Base-by-base conservation (phyloP, 37 sponge, comb jelly and placozoan genomes). In the Ephydatia muelleri region DNA sequence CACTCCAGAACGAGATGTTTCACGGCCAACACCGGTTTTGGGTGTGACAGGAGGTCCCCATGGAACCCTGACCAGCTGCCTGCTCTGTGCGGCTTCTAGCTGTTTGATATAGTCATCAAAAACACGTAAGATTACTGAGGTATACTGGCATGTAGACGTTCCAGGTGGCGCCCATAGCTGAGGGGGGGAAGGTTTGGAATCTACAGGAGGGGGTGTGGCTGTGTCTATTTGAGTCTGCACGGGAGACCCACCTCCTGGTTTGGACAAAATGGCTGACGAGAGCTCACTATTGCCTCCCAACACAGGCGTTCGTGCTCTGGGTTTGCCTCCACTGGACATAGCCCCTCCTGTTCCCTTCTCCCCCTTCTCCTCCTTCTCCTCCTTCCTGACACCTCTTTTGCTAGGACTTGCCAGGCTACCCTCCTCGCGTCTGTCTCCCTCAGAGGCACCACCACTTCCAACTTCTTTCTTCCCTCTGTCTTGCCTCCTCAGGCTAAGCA, bases 101-200 rank as follows among this genome's bases (percentile, higher is more conserved):
- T 80, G 81, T 32, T 37, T n/a, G 36, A 67, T 66, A 37, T 80
- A 80, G 69, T 36, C 37, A 36, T 80, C 37, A 38, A 80, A 80
- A 1, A 68, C n/a, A 33, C 57, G 23, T 5, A 82, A 35, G 36
- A 83, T 65, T 14, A 49, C 22, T 35, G 71, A 37, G 19, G 80
- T 64, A 26, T 79, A 49, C 32, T 29, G 30, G 12, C 26, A 21
- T 79, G 79, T 34, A 49, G n/a, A 16, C 33, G 31, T 38, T 37
- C 32, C 79, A 26, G 9, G 12, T 19, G 65, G 79, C 16, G 79
- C 25, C 13, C 2, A 76, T 39, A 76, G 40, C 6, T 13, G 19
- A 36, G 76, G 76, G 40, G 40, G 76, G 0, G 34, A 11, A 19
- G 11, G 26, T 8, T 3, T 68, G 69, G 69, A 29, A 8, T n/a